Evolutionary conservation across 2,113 vertebrate genomes (phyloP), one percentile per base, ranked within the genome.

Genomic region (Gymnobelideus leadbeateri): DNA sequence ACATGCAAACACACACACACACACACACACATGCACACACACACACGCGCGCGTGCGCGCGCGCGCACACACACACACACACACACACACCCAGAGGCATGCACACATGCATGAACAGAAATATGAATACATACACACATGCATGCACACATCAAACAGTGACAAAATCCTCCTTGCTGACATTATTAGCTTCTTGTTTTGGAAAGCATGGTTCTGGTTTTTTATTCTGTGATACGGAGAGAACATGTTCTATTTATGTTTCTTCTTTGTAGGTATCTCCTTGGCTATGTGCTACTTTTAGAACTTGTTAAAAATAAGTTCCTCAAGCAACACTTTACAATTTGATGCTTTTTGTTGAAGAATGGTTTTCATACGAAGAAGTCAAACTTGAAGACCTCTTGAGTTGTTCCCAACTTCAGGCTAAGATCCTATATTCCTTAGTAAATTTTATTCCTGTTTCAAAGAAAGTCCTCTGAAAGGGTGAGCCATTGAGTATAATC

Each of bases 11-110:
- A n/a, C 14, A 19, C 4, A 19, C 14, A 6, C 14, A 19, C 11
- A n/a, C 3, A 7, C 3, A n/a, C 23, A n/a, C 31, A n/a, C 28
- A 37, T 31, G 31, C 14, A 68, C 7, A 23, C 61, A 68, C 11
- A 37, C 2, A 11, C 25, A 7, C 5, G 9, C 7, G 3, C 1
- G n/a, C n/a, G n/a, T n/a, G n/a, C n/a, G n/a, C n/a, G n/a, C n/a
- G n/a, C n/a, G n/a, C n/a, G n/a, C n/a, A n/a, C 31, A n/a, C 3
- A 19, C 12, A 19, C 3, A 77, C 4, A 19, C 4, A n/a, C 14
- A 19, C 4, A 19, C 14, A 6, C 14, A 19, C 11, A n/a, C 3
- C 1, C 3, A n/a, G 9, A 68, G 3, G 16, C 3, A 6, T 3
- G 37, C 23, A n/a, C 31, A n/a, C 28, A 37, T 31, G 31, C 14